Conservation (phyloP, 2,113 vertebrate species). For the Natator depressus region DNA sequence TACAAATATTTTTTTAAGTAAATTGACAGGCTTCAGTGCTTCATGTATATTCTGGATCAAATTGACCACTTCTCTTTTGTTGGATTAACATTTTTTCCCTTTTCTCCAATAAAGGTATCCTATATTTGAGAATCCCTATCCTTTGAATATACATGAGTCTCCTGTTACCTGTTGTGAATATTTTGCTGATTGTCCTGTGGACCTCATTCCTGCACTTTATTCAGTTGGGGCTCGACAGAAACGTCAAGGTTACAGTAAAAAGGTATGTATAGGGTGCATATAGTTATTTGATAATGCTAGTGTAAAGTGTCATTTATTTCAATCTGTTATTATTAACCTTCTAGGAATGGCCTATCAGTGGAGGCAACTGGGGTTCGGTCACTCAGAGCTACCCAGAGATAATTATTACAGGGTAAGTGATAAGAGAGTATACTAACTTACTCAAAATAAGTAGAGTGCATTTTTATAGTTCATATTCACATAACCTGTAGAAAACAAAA, state of each 20-base stretch:
- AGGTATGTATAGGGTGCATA: constrained; percentile 77
- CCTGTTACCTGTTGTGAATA: constrained; percentile 99
- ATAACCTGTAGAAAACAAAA: neutral
- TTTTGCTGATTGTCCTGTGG: constrained; percentile 96
- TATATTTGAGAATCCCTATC: constrained; percentile 99
- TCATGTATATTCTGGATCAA: neutral
- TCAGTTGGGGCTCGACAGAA: constrained; percentile 97
- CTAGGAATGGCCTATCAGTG: constrained; percentile 98
- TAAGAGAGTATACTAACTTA: neutral
- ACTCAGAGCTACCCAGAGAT: constrained; percentile 99
- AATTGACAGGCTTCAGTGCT: neutral
- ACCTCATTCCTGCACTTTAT: constrained; percentile 99
- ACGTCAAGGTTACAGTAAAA: constrained; percentile 99
- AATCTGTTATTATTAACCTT: constrained; percentile 62
- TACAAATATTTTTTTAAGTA: neutral
- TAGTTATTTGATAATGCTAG: neutral
- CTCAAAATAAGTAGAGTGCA: neutral
- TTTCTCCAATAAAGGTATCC: constrained; percentile 87
- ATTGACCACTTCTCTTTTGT: neutral
- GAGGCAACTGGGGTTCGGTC: constrained; percentile 97
- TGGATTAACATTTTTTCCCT: constrained; percentile 10
- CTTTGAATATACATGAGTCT: constrained; percentile 97
- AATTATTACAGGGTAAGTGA: constrained; percentile 98
- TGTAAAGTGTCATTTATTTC: constrained; percentile 25
- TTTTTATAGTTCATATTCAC: neutral